phyloP scores from a whole-genome alignment of 2,113 vertebrate species.

The Geococcyx californianus region DNA sequence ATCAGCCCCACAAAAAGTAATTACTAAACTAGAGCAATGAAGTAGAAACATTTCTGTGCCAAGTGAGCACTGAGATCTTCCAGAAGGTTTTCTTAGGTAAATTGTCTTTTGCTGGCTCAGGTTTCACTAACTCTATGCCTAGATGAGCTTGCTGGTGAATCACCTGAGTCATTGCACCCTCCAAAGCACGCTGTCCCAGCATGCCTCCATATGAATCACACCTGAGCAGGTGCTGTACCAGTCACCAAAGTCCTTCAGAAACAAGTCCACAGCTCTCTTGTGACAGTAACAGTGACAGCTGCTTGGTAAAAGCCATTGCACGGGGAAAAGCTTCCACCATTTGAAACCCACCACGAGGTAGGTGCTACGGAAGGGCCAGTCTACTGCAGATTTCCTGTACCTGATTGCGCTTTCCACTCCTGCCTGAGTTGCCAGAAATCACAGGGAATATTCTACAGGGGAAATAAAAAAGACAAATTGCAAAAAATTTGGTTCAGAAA shows the following conservation, averaged over 20 bases:
- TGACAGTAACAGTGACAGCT: neutral
- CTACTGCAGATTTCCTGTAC: neutral
- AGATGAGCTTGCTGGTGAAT: neutral
- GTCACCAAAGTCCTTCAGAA: neutral
- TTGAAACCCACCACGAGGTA: neutral
- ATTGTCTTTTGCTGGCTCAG: neutral
- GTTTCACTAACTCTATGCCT: neutral
- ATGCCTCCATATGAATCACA: neutral
- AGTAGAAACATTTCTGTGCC: neutral
- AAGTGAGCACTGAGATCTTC: neutral
- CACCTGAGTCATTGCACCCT: rapidly evolving
- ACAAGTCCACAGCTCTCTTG: neutral
- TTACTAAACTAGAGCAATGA: neutral
- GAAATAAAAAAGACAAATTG: neutral
- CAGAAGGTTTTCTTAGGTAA: neutral
- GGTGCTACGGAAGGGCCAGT: too few species aligned
- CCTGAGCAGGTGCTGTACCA: neutral
- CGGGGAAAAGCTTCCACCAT: neutral
- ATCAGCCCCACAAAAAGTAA: neutral
- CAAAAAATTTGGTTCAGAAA: neutral
- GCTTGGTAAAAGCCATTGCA: neutral
- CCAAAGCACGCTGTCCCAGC: neutral
- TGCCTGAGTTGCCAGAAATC: neutral
- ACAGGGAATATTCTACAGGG: neutral
- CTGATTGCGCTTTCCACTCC: neutral